Conservation (phyloP, 2,113 vertebrate species). For the Aegotheles bennettii region DNA sequence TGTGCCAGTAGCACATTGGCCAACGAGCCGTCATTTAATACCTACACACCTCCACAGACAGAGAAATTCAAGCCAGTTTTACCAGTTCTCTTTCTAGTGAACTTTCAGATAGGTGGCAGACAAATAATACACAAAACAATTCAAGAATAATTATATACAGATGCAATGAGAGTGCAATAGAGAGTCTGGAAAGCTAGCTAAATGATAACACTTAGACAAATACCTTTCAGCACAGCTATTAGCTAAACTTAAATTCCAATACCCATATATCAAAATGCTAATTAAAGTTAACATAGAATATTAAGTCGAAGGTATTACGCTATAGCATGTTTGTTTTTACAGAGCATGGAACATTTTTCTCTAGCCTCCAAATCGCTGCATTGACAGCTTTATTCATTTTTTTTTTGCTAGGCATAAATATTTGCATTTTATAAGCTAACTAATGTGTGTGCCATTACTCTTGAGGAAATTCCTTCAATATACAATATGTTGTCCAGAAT, state of each 20-base stretch:
- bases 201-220: neutral
- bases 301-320: neutral
- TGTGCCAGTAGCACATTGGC: accelerated
- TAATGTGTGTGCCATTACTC: neutral
- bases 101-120: neutral
- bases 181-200: neutral
- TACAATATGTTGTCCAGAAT: neutral
- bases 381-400: neutral
- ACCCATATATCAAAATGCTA: neutral
- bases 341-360: neutral
- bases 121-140: neutral
- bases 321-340: neutral
- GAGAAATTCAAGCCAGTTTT: neutral
- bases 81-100: neutral
- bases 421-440: constrained; percentile 7
- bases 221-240: neutral
- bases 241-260: neutral
- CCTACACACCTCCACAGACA: neutral
- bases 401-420: neutral
- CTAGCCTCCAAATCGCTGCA: neutral
- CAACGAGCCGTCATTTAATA: accelerated
- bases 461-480: constrained; percentile 3
- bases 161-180: neutral
- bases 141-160: neutral
- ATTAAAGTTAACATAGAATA: neutral